Conservation (phyloP, 1,140 invertebrate species). For the Lithobius niger region DNA sequence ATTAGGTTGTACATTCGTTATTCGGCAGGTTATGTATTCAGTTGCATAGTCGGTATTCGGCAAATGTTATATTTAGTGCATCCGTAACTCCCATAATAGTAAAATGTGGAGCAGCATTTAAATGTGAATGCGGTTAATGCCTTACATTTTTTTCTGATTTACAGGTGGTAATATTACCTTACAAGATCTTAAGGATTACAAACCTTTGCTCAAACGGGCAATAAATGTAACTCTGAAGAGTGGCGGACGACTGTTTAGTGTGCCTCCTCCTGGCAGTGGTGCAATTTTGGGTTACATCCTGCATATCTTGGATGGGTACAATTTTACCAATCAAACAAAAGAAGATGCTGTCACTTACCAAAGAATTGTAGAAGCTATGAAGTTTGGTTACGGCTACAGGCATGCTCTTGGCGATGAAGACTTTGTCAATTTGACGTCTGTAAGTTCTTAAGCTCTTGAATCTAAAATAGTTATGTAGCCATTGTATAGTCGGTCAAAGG, state of each 20-base stretch:
- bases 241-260: slow-evolving; percentile 49
- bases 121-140: too few species aligned
- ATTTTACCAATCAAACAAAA: slow-evolving; percentile 26
- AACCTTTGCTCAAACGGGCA: slow-evolving; percentile 49
- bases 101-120: too few species aligned
- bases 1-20: too few species aligned
- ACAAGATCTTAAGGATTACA: slow-evolving; percentile 38
- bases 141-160: too few species aligned
- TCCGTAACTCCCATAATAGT: too few species aligned
- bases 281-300: slow-evolving; percentile 62
- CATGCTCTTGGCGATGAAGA: slow-evolving; percentile 34
- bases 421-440: too few species aligned
- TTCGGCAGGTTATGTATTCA: too few species aligned
- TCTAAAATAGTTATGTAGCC: too few species aligned
- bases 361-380: slow-evolving; percentile 48
- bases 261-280: slow-evolving; percentile 66
- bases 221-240: slow-evolving; percentile 40
- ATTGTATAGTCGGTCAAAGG: too few species aligned
- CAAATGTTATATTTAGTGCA: too few species aligned
- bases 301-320: slow-evolving; percentile 50
- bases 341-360: slow-evolving; percentile 53
- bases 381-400: slow-evolving; percentile 39
- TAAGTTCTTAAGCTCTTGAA: too few species aligned
- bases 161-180: slow-evolving; percentile 32
- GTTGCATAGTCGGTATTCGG: too few species aligned